phyloP scores from a whole-genome alignment of 1,140 invertebrate genomes.

The Pseudoatta argentina region DNA sequence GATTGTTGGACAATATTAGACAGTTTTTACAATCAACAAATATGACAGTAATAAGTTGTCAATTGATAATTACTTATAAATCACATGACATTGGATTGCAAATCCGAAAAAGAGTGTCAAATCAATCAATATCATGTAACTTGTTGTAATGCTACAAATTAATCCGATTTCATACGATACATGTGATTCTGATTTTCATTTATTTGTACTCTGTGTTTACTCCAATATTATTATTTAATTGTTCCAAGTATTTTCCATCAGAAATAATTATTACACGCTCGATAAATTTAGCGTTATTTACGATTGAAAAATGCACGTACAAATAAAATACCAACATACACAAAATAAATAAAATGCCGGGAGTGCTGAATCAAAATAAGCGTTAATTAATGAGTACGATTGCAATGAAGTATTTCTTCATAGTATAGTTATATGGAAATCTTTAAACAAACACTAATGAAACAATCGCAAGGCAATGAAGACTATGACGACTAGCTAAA shows the following conservation, averaged over 20 bases:
- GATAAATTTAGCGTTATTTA: conserved; percentile 19
- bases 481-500: background rate
- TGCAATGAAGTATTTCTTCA: background rate
- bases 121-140: background rate
- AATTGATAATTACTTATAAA: background rate
- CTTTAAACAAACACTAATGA: background rate
- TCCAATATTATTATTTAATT: conserved; percentile 12
- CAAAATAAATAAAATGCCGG: background rate
- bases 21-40: background rate
- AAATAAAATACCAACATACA: background rate
- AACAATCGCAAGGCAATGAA: background rate
- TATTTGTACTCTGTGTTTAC: background rate
- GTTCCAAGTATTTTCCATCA: background rate
- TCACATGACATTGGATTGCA: conserved; percentile 20
- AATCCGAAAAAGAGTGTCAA: conserved; percentile 1
- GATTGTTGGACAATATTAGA: background rate
- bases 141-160: background rate
- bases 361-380: background rate
- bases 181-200: background rate
- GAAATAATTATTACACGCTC: background rate
- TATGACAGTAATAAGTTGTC: background rate
- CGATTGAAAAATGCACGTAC: background rate
- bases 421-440: background rate
- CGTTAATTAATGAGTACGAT: background rate
- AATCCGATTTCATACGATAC: background rate